Evolutionary conservation across 2,113 vertebrate species (phyloP).

Genomic region (Campylomormyrus tamandua): DNA sequence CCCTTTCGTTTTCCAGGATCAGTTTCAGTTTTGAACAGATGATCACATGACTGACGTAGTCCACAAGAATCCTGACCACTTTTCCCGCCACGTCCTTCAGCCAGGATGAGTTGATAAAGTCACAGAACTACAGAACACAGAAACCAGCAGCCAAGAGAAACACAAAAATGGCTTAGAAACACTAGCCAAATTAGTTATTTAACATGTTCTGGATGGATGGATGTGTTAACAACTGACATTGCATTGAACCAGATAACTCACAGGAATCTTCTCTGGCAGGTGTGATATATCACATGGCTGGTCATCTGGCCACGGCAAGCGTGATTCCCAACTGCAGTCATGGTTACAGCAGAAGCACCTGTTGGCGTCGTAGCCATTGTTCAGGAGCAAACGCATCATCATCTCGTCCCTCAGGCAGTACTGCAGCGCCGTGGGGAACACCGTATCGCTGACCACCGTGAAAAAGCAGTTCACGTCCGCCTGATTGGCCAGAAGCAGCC

Average conservation of each 20-base stretch:
- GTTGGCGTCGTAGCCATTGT: slow-evolving; percentile 69
- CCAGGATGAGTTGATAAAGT: slow-evolving; percentile 72
- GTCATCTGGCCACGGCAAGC: slow-evolving; percentile 53
- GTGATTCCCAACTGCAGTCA: slow-evolving; percentile 56
- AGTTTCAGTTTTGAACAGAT: slow-evolving; percentile 69
- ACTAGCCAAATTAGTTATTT: neutral
- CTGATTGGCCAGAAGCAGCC: slow-evolving; percentile 63
- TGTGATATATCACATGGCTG: slow-evolving; percentile 22
- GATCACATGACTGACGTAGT: slow-evolving; percentile 70
- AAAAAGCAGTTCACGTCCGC: slow-evolving; percentile 82
- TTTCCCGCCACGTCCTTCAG: slow-evolving; percentile 65
- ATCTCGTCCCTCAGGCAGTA: slow-evolving; percentile 77
- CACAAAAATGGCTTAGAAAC: neutral
- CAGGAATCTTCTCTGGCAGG: slow-evolving; percentile 40
- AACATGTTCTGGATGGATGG: neutral
- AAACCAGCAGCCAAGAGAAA: neutral
- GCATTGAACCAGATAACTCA: slow-evolving; percentile 35
- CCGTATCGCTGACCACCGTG: slow-evolving; percentile 67
- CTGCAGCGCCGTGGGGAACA: slow-evolving; percentile 77
- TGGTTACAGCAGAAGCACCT: slow-evolving; percentile 75
- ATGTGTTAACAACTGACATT: neutral
- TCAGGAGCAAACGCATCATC: slow-evolving; percentile 80
- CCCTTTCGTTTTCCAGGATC: slow-evolving; percentile 61
- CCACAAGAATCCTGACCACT: slow-evolving; percentile 64
- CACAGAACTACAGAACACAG: slow-evolving; percentile 69